Evolutionary conservation across 2,113 vertebrate species (phyloP), one percentile per base, ranked within the genome.

Genomic region (Toxotes chatareus): DNA sequence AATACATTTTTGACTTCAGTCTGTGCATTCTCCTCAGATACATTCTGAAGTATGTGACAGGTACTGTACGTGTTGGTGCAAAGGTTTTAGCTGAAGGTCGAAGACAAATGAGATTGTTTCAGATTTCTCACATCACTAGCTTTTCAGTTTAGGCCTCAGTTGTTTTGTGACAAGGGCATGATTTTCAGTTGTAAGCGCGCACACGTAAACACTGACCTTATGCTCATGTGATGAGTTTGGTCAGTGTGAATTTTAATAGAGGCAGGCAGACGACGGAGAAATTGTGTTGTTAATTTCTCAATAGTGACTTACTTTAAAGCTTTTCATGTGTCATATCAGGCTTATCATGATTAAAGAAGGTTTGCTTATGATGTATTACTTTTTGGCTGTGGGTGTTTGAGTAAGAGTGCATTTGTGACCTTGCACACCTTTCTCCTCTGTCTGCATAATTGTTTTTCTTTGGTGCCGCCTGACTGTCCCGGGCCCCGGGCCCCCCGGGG

Each of bases 381-480:
- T 61, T 61, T 34, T 62, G 46, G 19, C 23, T 27, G 19, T 51
- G 23, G 63, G 34, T 75, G 59, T 76, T 67, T 64, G 59, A 42
- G 62, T 1, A 9, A 73, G 34, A 73, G 76, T 69, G 51, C 61
- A n/a, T 77, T 68, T 87, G 80, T 83, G 83, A 82, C 80, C 78
- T 31, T 60, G 83, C 82, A 83, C 89, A 90, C 79, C 65, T 89
- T 76, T 75, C 82, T 79, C 44, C 61, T 62, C 79, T 65, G 44
- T 89, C 79, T 87, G 81, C 76, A 85, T 94, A 94, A 94, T 93
- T 93, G 93, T 94, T 95, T 94, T 94, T 27, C n/a, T 62, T 85
- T 84, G 86, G 91, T 91, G 92, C 89, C 91, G 93, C 88, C 93
- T 92, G 87, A 64, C 88, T 93, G 91, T 94, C 91, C 88, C 89